Evolutionary conservation across 1,140 invertebrate species (phyloP).

Genomic region (Druon quercuslanigerum): DNA sequence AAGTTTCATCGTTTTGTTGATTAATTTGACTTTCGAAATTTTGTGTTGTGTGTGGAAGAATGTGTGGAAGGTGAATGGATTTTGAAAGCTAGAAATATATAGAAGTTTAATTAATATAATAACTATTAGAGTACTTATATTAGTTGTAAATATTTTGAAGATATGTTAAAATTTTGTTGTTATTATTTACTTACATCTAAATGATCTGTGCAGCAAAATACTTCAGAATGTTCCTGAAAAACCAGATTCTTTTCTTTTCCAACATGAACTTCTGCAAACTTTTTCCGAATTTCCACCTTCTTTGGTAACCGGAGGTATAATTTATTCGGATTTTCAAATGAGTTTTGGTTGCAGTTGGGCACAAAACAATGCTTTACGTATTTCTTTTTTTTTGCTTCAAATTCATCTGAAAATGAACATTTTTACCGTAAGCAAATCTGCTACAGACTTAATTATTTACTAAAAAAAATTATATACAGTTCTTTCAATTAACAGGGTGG

Average conservation of each 20-base stretch:
- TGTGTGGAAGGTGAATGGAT: background rate
- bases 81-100: too few relatives aligned
- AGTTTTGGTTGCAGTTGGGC: background rate
- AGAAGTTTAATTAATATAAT: background rate
- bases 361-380: background rate
- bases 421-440: background rate
- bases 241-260: background rate
- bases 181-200: background rate
- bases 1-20: too few relatives aligned
- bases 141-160: background rate
- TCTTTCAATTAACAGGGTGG: background rate
- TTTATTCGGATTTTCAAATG: background rate
- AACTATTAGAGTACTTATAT: background rate
- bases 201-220: background rate
- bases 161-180: background rate
- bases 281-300: background rate
- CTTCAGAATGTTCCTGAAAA: background rate
- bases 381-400: background rate
- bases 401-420: background rate
- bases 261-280: background rate
- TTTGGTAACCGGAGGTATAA: background rate
- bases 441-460: background rate
- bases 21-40: background rate
- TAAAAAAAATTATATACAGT: background rate
- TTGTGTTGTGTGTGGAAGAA: background rate